phyloP scores from a whole-genome alignment of 2,113 vertebrate species.

The Phylloscopus trochilus region DNA sequence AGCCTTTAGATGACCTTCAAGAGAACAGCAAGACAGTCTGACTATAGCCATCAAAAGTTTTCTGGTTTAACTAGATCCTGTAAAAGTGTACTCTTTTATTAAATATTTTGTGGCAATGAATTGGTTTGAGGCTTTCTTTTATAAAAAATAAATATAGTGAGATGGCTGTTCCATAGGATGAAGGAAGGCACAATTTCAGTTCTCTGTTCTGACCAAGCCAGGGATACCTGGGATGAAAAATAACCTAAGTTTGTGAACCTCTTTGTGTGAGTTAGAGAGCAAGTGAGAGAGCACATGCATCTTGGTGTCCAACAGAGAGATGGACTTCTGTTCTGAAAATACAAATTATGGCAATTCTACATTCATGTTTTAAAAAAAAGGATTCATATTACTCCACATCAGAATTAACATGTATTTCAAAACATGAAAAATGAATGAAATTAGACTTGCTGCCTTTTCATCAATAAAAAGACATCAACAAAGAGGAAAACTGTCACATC shows the following conservation, averaged over 20 bases:
- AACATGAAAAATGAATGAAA: not conserved
- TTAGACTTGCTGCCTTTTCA: not conserved
- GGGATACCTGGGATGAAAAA: not conserved
- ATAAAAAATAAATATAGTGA: not conserved
- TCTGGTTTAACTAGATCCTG: not conserved
- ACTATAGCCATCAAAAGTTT: not conserved
- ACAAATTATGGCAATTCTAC: not conserved
- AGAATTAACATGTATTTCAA: not conserved
- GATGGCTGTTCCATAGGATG: not conserved
- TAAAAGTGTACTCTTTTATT: not conserved
- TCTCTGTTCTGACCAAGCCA: not conserved
- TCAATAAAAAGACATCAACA: not conserved
- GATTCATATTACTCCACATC: not conserved
- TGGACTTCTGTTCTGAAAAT: not conserved
- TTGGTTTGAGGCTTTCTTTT: not conserved
- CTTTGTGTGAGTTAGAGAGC: not conserved
- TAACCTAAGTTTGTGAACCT: not conserved
- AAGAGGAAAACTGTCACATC: not conserved
- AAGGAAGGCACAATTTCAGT: not conserved
- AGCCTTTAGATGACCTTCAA: slow-evolving; percentile 5
- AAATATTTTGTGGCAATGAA: not conserved
- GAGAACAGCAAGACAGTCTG: not conserved
- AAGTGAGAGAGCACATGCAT: not conserved
- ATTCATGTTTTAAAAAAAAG: not conserved
- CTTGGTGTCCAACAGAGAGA: not conserved